Evolutionary conservation across 92 coral and sea anemone genomes (phyloP).

Genomic region (Micromussa lordhowensis): DNA sequence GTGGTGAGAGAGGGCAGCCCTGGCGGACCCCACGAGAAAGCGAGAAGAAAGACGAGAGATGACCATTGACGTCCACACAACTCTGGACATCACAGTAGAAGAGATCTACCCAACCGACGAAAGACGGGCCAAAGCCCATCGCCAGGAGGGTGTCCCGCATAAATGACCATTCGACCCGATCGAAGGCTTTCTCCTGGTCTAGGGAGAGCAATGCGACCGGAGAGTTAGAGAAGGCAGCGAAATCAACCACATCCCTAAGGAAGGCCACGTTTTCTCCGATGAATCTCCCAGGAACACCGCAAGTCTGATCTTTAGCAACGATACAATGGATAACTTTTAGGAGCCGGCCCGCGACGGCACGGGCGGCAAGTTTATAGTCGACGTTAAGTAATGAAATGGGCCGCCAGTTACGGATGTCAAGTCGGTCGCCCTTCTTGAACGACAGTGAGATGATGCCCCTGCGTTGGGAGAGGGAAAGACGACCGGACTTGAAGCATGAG

Average conservation of each 20-base stretch:
- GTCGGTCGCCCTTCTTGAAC: conserved; percentile 7
- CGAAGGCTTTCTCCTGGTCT: conserved; percentile 15
- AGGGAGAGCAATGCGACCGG: conserved; percentile 32
- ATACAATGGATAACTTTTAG: conserved; percentile 2
- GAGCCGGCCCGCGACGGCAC: not conserved
- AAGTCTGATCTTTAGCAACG: conserved; percentile 33
- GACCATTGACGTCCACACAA: conserved; percentile 54
- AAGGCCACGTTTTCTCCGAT: conserved; percentile 26
- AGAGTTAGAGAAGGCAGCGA: not conserved
- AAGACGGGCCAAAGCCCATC: conserved; percentile 63
- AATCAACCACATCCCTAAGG: conserved; percentile 13
- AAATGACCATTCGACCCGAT: conserved; percentile 52
- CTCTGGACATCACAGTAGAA: conserved; percentile 37
- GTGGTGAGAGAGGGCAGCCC: conserved; percentile 68
- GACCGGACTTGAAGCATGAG: no score
- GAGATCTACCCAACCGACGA: conserved; percentile 46
- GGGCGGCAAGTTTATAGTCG: not conserved
- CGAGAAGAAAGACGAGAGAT: conserved; percentile 32
- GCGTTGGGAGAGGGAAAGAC: no score
- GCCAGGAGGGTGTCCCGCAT: not conserved
- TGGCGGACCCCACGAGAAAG: conserved; percentile 66
- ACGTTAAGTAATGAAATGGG: conserved; percentile 6
- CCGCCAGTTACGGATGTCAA: conserved; percentile 1
- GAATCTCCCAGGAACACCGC: conserved; percentile 31
- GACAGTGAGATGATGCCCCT: not conserved